Base-by-base conservation (phyloP, 2,888 invertebrate species). In the Achlya flavicornis region DNA sequence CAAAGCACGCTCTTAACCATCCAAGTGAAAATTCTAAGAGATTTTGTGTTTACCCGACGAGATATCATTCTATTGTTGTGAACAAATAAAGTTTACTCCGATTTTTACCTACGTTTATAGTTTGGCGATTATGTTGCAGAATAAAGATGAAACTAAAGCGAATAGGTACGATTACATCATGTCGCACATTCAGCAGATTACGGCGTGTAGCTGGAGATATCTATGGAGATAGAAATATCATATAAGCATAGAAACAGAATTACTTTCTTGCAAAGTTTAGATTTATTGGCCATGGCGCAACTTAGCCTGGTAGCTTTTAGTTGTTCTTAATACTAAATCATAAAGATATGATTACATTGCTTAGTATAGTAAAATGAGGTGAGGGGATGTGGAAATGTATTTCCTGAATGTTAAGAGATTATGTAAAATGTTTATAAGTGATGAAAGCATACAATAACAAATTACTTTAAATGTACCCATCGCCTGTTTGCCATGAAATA, bases 221-320 rank as follows among this genome's bases (percentile, higher is more conserved):
- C 88, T 89, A 78, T 78, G 75, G 84, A 83, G 85, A 87, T 85
- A 85, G 82, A 84, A 81, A 88, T 83, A 89, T 89, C 86, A 80
- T 84, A 88, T 87, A 87, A 83, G 89, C 85, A 89, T 85, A 85
- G 86, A 84, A 84, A 87, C 86, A 87, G 82, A 87, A 90, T 91
- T 90, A 91, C 90, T 90, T 91, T 88, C 88, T 87, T 88, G 80
- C 85, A 84, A 91, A 91, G 87, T 91, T 91, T 86, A 88, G 91
- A 92, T 93, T 93, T 92, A 93, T 92, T 88, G 89, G 83, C 81
- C 82, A 86, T 87, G 87, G 86, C 85, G 87, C 87, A 87, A 88
- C 85, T 87, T 87, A 72, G 79, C 82, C 89, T 85, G 81, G 83
- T 82, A 41, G 83, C 83, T 85, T 87, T 84, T 87, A 87, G 85